Evolutionary conservation across 2,888 invertebrate species (phyloP).

Genomic region (Trichopoda pennipes): DNA sequence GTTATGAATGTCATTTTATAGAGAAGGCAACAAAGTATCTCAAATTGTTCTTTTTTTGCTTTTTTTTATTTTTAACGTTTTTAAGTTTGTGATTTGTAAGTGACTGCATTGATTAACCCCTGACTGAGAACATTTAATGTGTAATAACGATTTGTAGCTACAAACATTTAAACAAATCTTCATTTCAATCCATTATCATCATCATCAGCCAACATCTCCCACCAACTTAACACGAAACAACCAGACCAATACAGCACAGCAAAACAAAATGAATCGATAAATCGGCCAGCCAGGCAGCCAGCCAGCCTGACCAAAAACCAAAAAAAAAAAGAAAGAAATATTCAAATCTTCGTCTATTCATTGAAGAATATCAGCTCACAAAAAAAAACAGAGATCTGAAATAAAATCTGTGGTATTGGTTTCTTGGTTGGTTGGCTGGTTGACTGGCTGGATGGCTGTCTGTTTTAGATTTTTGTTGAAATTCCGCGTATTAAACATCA

Average conservation of each 20-base stretch:
- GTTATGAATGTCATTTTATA: slow-evolving; percentile 44
- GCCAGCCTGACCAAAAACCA: slow-evolving; percentile 29
- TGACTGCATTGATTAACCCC: slow-evolving; percentile 72
- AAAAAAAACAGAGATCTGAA: slow-evolving; percentile 23
- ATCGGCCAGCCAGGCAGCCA: slow-evolving; percentile 37
- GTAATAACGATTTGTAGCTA: slow-evolving; percentile 80
- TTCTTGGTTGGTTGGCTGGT: slow-evolving; percentile 6
- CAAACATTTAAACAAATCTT: slow-evolving; percentile 68
- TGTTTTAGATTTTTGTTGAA: slow-evolving; percentile 73
- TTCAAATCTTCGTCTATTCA: slow-evolving; percentile 50
- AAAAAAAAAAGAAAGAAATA: neutral
- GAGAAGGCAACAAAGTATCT: slow-evolving; percentile 6
- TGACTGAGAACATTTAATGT: slow-evolving; percentile 79
- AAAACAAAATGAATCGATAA: slow-evolving; percentile 9
- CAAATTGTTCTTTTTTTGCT: neutral
- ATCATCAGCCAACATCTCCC: slow-evolving; percentile 34
- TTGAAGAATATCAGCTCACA: slow-evolving; percentile 32
- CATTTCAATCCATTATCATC: slow-evolving; percentile 51
- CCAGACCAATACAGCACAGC: slow-evolving; percentile 12
- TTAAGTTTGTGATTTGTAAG: slow-evolving; percentile 53
- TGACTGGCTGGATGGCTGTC: slow-evolving; percentile 8
- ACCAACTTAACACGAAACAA: slow-evolving; percentile 30
- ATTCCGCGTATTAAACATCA: slow-evolving; percentile 75
- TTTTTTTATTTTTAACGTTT: neutral
- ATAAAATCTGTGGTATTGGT: slow-evolving; percentile 12